Evolutionary conservation across 2,113 vertebrate species (phyloP), one percentile per base, ranked within the genome.

Genomic region (Petrocephalus microphthalmus): DNA sequence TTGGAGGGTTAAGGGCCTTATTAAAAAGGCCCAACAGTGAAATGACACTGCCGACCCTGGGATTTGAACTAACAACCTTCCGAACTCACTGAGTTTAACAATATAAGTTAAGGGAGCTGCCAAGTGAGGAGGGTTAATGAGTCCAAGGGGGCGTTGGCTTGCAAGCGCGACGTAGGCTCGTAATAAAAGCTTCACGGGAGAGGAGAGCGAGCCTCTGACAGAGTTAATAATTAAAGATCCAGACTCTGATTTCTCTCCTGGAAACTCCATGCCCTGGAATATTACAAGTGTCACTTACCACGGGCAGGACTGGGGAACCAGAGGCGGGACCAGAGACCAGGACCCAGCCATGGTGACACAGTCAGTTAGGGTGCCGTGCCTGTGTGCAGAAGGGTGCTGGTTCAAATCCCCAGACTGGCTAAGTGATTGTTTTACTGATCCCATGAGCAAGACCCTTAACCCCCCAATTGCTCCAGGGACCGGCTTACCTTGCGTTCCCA

Each of bases 191-290:
- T 94, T 95, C 94, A 94, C 94, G 93, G 95, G 94, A 95, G 95
- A 95, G 94, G 94, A 94, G 94, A 94, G 95, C 95, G 94, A 91
- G 88, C 93, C 92, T 93, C 92, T 95, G 94, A 96, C 95, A 94
- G 94, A 95, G 95, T 96, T 95, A 96, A 96, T 96, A 96, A 96
- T 96, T 95, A 96, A 96, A 96, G 95, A 96, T 96, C 94, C 93
- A 92, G 92, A 92, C 90, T 94, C 93, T 95, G 95, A 96, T 96
- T 95, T 94, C 93, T 93, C 85, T 37, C 91, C 92, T 94, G 87
- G 94, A 94, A 94, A 95, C 94, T 94, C 89, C 94, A 96, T 93
- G 92, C 90, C 89, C 93, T 92, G 93, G 93, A 95, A 96, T 96
- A 96, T 96, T 96, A 96, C 95, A 95, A 95, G 95, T 96, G 95